Base-by-base conservation (phyloP, 37 sponge, comb jelly and placozoan species). In the Geodia barretti region DNA sequence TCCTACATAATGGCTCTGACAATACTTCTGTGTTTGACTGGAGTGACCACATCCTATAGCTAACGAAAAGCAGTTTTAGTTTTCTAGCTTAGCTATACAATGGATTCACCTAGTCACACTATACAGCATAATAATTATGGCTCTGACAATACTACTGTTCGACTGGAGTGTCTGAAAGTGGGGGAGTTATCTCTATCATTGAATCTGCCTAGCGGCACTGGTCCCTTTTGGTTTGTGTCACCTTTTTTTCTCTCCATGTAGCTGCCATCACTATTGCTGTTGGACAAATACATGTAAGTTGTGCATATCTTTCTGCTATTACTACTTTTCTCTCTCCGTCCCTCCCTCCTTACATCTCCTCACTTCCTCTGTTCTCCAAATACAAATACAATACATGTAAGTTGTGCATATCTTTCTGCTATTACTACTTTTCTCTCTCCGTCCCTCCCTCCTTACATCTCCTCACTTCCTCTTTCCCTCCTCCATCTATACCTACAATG, bases 231-330 rank as follows among this genome's bases (percentile, higher is more conserved):
- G 14, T 47, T 47, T 7, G 14, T 47, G 54, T 14, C 54, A 47
- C 14, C 14, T 47, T 7, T 47, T 47, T 7, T 47, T 47, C 14
- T 14, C 54, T 47, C 54, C 54, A 47, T 47, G 7, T 14, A 43
- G 99, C 99, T 33, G 99, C 97, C 17, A 94, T 98, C 73, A 94
- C 92, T 34, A 96, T 98, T 40, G 91, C 90, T 3, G 61, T 80
- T 2, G 95, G 99, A 25, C 92, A 98, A 63, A 30, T 98, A 26
- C 86, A 90, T 79, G 93, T 95, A 28, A 75, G 65, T 34, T 8
- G 35, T 26, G 2, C 40, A 2, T 41, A 66, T 24, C 33, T 2
- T 67, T 25, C 21, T 39, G 29, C n/a, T 58, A 11, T 32, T n/a
- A n/a, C 26, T 36, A 74, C 73, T 73, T 28, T 35, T 42, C 54